These are phyloP conservation scores for Nezara viridula DNA, from an alignment of 2,888 invertebrate species.

Conservation along the genomic window DNA sequence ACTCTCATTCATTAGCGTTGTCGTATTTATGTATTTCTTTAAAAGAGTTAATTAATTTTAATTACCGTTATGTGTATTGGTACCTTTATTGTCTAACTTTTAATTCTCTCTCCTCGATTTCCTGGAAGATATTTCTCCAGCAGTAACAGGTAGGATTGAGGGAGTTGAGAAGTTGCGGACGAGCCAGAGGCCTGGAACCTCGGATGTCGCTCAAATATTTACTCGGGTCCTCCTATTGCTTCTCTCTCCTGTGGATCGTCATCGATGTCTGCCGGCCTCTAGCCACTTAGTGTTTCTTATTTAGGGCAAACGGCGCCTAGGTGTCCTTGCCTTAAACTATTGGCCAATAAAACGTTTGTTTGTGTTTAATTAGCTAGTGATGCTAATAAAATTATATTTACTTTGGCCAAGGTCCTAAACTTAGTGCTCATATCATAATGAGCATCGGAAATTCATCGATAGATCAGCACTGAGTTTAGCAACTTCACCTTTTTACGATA, in stretches of 20 bases:
- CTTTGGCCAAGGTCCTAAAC: no score
- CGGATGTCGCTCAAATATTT: slow-evolving; percentile 37
- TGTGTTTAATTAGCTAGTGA: background rate
- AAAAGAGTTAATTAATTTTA: no score
- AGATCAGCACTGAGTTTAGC: no score
- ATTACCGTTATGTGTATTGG: no score
- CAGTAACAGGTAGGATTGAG: slow-evolving; percentile 30
- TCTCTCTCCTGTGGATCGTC: background rate
- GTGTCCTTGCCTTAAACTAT: background rate
- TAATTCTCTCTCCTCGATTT: background rate
- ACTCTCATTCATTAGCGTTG: no score
- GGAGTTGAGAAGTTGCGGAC: slow-evolving; percentile 25
- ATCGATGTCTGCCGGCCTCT: background rate
- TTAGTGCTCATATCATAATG: no score
- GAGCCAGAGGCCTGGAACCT: background rate
- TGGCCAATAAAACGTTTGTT: background rate
- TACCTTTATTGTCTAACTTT: no score
- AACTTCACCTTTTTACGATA: no score
- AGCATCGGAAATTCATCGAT: no score
- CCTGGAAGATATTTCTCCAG: background rate
- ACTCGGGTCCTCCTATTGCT: slow-evolving; percentile 31
- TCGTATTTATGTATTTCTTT: no score
- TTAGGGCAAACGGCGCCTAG: background rate
- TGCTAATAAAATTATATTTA: no score
- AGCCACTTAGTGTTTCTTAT: background rate